phyloP scores from a whole-genome alignment of 2,797 vertebrate genomes.

The Cryptoblepharus egeriae region DNA sequence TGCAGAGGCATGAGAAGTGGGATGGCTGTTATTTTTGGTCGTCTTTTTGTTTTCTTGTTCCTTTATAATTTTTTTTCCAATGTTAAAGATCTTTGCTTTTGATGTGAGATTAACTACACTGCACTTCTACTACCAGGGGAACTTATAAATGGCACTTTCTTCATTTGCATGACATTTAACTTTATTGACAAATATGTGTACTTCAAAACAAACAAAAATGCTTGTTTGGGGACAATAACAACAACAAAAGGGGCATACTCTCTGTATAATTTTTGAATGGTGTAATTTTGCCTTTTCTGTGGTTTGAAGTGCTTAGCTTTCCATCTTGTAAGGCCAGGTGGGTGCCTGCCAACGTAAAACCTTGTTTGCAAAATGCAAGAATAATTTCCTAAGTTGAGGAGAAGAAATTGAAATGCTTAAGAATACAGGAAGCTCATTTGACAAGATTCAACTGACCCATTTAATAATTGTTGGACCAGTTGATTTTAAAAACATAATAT shows the following conservation, averaged over 20 bases:
- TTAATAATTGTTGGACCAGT: background rate
- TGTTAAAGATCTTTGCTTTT: conserved; percentile 58
- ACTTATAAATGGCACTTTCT: conserved; percentile 76
- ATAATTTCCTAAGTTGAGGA: conserved; percentile 68
- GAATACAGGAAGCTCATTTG: conserved; percentile 12
- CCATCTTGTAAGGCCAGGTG: conserved; percentile 51
- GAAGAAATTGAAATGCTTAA: conserved; percentile 58
- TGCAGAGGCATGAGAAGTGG: background rate
- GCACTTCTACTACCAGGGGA: conserved; percentile 53
- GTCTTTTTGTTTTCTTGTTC: conserved; percentile 42
- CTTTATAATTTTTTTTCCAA: conserved; percentile 30
- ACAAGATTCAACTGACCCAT: conserved; percentile 12
- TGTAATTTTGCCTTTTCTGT: conserved; percentile 76
- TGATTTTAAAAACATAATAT: background rate
- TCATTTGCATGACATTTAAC: conserved; percentile 80
- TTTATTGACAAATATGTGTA: conserved; percentile 77
- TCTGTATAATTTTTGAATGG: conserved; percentile 74
- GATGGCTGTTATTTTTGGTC: conserved; percentile 39
- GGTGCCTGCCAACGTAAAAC: conserved; percentile 60
- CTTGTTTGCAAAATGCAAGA: conserved; percentile 70
- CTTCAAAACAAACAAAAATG: conserved; percentile 67
- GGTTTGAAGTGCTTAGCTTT: conserved; percentile 69
- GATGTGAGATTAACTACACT: conserved; percentile 56
- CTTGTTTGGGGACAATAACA: conserved; percentile 70
- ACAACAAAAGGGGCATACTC: conserved; percentile 56